Base-by-base conservation (phyloP, 2,888 invertebrate genomes). In the Carpatolechia fugitivella region DNA sequence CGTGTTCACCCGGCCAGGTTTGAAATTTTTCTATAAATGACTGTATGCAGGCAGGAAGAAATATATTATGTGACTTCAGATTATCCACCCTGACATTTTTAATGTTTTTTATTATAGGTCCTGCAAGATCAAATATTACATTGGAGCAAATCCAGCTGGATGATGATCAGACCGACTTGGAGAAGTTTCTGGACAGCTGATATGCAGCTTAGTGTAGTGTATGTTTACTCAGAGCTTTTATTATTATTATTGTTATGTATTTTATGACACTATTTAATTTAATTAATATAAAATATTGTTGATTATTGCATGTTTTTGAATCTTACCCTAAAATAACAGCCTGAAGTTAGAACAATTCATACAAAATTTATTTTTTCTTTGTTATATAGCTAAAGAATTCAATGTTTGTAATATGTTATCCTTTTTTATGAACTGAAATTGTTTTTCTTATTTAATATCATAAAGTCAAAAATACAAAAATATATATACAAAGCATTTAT, bases 401-500 rank as follows among this genome's bases (percentile, higher is more conserved):
- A 65, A 66, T 66, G 63, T 69, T 71, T 68, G 66, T 68, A 70
- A 59, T n/a, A n/a, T 63, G 63, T 66, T 64, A 65, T 60, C 54
- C 56, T 68, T 71, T 70, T 72, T 72, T 64, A 70, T 72, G 66
- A 80, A 80, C 77, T 77, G 76, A 78, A 83, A 77, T 75, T 72
- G 67, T 76, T 75, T 70, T 76, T 74, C 76, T 76, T 80, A 70
- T 62, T 73, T 65, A 76, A 64, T 65, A 77, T 72, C 75, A 76
- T 76, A 78, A 78, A 79, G 69, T 77, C 75, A 80, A 82, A 80
- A 82, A 81, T 78, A 80, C 75, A 80, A 80, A 78, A 78, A 79
- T 69, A 74, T 84, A 82, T 82, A 80, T 80, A 89, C 82, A 87
- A 87, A 87, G 73, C 73, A 78, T 86, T 84, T 83, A 87, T 85